Percentiles rank a stretch among this genome's conserved stretches.
Conservation (phyloP, 2,888 invertebrate species). For the Melinaea menophilus region DNA sequence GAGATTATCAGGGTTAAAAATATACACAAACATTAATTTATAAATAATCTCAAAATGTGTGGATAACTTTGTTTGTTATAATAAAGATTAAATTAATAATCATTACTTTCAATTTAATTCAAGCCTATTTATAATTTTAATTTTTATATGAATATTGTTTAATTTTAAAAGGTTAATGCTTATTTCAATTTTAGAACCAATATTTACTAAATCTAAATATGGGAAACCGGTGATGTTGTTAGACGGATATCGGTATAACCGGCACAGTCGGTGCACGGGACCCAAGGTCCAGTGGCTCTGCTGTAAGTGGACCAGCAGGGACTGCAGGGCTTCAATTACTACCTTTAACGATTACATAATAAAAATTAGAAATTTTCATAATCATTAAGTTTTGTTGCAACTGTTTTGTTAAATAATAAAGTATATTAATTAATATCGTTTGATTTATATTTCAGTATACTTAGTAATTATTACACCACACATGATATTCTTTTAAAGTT, state of each 20-base stretch:
- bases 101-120: no score
- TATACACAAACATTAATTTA: conserved; percentile 32
- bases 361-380: conserved; percentile 34
- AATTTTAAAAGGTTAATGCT: neutral
- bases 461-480: no score
- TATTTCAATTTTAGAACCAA: conserved; percentile 15
- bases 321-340: conserved; percentile 41
- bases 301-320: conserved; percentile 33
- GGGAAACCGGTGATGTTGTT: conserved; percentile 34
- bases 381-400: conserved; percentile 27
- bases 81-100: no score
- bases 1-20: conserved; percentile 28
- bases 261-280: conserved; percentile 39
- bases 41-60: neutral
- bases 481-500: neutral
- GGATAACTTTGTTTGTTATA: no score
- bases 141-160: neutral
- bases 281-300: conserved; percentile 39
- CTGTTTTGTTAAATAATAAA: neutral
- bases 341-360: conserved; percentile 37
- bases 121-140: neutral
- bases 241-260: conserved; percentile 49
- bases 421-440: neutral
- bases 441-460: neutral
- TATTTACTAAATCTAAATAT: conserved; percentile 26